Conservation (phyloP, 2,888 invertebrate genomes). For the Polyploca ridens region DNA sequence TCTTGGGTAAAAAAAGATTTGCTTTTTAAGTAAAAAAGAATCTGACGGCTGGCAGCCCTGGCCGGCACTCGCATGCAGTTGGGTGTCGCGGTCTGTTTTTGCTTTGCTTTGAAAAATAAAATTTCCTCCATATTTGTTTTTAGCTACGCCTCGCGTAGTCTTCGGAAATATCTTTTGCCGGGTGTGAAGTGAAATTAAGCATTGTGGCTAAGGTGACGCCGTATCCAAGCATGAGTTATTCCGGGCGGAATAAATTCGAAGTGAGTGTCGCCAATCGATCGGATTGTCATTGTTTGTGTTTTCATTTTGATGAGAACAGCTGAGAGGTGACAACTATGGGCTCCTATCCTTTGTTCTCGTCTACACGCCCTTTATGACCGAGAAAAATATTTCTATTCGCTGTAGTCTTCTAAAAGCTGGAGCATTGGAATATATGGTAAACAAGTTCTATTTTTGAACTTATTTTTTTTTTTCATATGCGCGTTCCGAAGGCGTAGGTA, state of each 20-base stretch:
- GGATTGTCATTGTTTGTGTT: conserved; percentile 70
- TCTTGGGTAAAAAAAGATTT: not conserved
- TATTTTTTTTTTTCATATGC: conserved; percentile 31
- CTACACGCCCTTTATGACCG: conserved; percentile 15
- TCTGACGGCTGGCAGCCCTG: conserved; percentile 35
- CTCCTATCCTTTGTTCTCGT: conserved; percentile 66
- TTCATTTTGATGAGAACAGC: conserved; percentile 85
- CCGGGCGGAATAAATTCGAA: conserved; percentile 87
- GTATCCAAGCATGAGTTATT: conserved; percentile 85
- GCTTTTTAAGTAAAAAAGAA: not conserved
- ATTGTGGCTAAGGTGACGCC: conserved; percentile 82
- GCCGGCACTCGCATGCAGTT: conserved; percentile 32
- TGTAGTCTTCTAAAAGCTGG: not conserved
- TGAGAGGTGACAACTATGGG: conserved; percentile 65
- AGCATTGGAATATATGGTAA: conserved; percentile 28
- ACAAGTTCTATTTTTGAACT: conserved; percentile 55
- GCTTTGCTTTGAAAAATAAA: conserved; percentile 51
- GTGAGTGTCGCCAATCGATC: conserved; percentile 59
- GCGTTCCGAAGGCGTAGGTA: conserved; percentile 24
- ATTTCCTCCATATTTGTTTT: conserved; percentile 65
- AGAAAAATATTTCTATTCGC: not conserved
- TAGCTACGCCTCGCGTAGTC: conserved; percentile 43
- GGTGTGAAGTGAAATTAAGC: conserved; percentile 54
- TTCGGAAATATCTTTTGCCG: conserved; percentile 30
- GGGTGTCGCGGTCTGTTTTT: conserved; percentile 17